These are phyloP conservation scores for Bujurquina vittata DNA, from an alignment of 2,113 vertebrate species.

Conservation along the genomic window DNA sequence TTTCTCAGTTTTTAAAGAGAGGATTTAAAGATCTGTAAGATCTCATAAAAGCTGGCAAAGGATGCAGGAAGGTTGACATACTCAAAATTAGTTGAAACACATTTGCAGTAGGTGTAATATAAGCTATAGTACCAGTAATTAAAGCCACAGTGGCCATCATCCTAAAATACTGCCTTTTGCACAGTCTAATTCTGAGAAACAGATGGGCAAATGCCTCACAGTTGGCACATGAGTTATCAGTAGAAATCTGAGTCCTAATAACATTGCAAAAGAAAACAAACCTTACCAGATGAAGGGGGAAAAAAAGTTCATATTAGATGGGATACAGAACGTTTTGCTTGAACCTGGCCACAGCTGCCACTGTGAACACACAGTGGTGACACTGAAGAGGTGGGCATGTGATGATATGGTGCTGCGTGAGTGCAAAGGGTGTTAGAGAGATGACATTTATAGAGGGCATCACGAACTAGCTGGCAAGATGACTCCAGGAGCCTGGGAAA, in stretches of 20 bases:
- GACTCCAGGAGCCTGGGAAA: neutral
- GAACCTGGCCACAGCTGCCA: neutral
- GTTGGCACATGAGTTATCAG: neutral
- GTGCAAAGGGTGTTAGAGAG: conserved; percentile 7
- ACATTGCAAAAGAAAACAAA: neutral
- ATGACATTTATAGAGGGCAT: conserved; percentile 6
- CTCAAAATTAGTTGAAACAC: neutral
- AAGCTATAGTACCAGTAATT: neutral
- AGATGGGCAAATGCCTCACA: neutral
- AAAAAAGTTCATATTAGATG: neutral
- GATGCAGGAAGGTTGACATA: neutral
- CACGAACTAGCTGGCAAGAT: neutral
- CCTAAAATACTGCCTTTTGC: neutral
- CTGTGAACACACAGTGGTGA: neutral
- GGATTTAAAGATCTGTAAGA: neutral
- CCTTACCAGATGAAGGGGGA: neutral
- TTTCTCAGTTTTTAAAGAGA: neutral
- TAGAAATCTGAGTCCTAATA: neutral
- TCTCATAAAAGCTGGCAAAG: neutral
- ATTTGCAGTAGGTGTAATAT: neutral
- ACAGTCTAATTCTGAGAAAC: neutral
- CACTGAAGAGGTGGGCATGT: neutral
- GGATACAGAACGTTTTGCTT: neutral
- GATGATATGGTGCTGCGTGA: conserved; percentile 2
- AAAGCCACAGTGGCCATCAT: neutral